Evolutionary conservation across 2,888 invertebrate species (phyloP).

Genomic region (Agonopterix alstromeriana): DNA sequence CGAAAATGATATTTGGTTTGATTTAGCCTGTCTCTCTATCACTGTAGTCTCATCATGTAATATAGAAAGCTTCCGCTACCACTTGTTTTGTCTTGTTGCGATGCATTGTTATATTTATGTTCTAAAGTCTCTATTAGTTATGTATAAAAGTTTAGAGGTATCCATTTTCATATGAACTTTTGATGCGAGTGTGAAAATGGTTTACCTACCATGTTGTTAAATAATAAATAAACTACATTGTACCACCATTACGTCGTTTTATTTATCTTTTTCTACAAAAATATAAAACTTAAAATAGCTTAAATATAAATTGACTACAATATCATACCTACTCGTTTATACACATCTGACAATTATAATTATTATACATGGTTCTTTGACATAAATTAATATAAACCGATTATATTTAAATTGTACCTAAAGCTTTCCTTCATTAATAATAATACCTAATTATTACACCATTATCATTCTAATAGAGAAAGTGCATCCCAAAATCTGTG

Average conservation of each 20-base stretch:
- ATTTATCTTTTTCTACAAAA: slow-evolving; percentile 24
- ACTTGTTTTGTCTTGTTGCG: slow-evolving; percentile 40
- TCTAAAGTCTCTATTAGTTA: slow-evolving; percentile 68
- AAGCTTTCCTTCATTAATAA: no score
- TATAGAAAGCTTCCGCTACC: slow-evolving; percentile 45
- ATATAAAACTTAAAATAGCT: no score
- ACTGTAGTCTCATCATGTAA: slow-evolving; percentile 41
- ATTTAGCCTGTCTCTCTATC: slow-evolving; percentile 11
- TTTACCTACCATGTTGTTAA: slow-evolving; percentile 78
- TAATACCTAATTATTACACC: background rate
- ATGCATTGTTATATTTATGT: slow-evolving; percentile 60
- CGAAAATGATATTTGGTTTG: slow-evolving; percentile 11
- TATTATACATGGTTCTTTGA: no score
- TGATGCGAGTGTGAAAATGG: slow-evolving; percentile 65
- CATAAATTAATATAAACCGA: no score
- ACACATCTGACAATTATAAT: no score
- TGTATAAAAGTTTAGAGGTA: slow-evolving; percentile 73
- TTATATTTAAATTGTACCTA: no score
- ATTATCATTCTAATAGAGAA: slow-evolving; percentile 42
- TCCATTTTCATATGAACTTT: slow-evolving; percentile 66
- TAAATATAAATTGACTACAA: no score
- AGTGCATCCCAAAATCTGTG: slow-evolving; percentile 51
- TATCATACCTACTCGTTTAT: no score
- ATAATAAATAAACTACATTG: slow-evolving; percentile 82
- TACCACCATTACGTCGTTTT: slow-evolving; percentile 76